Evolutionary conservation across 1,140 invertebrate species (phyloP), one percentile per base, ranked within the genome.

Genomic region (Bombus vancouverensis): DNA sequence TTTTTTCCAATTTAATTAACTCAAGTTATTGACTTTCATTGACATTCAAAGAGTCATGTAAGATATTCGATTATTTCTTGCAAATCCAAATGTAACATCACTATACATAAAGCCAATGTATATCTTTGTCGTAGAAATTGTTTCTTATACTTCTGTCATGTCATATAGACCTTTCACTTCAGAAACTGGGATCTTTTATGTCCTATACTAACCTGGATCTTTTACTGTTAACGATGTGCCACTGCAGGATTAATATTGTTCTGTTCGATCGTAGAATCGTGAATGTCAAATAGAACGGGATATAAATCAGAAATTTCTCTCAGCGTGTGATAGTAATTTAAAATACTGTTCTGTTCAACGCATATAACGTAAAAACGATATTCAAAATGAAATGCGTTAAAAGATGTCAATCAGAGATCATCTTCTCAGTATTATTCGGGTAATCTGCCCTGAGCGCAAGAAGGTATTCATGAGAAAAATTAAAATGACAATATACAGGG

Each of bases 371-470:
- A 13, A 37, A 59, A 37, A 59, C 34, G 6, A 28, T 13, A 4
- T 4, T 73, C 15, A 9, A 25, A 47, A 15, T 1, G 42, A 47
- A 13, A 28, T 53, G 1, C 39, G 42, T 68, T 12, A 66, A 76
- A 65, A 5, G 28, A 44, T 66, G 32, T 82, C 12, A 6, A 57
- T 42, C 81, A 25, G 62, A 66, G 18, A 25, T 13, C 72, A 44
- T 83, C 32, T 76, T 66, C 15, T 37, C 74, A 78, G 74, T 78
- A 83, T 83, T 83, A 78, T 57, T 68, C 78, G 18, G 34, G 34
- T 42, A 42, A 78, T 70, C 62, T 42, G 39, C 22, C 44, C 28
- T 28, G 59, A 0, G 37, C 13, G 53, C 2, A 34, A 13, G 15
- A 32, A n/a, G 13, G 5, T 5, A 59, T 22, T 34, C 25, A 39